These are phyloP conservation scores for Noctua janthe DNA, from an alignment of 2,888 invertebrate species.

Conservation along the genomic window DNA sequence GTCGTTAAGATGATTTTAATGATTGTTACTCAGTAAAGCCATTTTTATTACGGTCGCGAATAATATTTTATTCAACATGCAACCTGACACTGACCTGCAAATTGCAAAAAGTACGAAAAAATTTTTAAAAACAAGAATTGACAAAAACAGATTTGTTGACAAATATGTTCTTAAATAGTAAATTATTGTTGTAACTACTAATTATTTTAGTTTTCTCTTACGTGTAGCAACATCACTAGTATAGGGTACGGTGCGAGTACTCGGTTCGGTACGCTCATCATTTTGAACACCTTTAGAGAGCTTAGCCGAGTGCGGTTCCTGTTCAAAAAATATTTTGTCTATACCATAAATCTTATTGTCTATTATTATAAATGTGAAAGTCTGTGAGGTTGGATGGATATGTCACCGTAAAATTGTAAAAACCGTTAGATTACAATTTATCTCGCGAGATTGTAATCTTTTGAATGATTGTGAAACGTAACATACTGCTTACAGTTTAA, in stretches of 20 bases:
- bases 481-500: no score
- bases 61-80: no score
- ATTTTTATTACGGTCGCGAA: no score
- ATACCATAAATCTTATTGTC: neutral
- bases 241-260: constrained; percentile 7
- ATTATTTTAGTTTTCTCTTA: constrained; percentile 48
- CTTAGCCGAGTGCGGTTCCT: constrained; percentile 18
- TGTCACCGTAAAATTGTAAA: no score
- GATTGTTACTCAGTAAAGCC: no score
- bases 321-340: neutral
- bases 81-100: neutral
- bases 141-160: neutral
- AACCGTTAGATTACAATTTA: no score
- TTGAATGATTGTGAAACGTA: no score
- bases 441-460: no score
- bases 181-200: neutral
- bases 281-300: constrained; percentile 57
- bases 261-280: constrained; percentile 7
- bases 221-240: constrained; percentile 67
- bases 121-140: neutral
- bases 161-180: no score
- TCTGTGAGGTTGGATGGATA: neutral
- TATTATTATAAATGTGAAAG: neutral
- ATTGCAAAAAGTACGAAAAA: neutral
- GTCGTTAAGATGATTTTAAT: no score